phyloP scores from a whole-genome alignment of 2,113 vertebrate species.

The Laticauda colubrina region DNA sequence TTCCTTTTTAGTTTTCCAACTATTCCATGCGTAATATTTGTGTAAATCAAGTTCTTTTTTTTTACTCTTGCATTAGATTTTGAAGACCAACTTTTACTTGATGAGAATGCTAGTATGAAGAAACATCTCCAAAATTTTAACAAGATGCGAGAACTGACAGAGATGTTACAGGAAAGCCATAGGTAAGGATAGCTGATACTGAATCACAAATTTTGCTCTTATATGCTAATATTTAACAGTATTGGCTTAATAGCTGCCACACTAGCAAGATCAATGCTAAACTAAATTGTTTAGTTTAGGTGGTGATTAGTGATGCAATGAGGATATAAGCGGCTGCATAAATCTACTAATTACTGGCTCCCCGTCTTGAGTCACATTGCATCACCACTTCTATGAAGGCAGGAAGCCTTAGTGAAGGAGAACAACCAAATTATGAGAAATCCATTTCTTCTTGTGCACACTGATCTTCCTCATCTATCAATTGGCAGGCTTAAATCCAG shows the following conservation, averaged over 20 bases:
- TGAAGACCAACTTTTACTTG: conserved; percentile 65
- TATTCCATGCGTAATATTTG: background rate
- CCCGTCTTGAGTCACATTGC: too few species aligned
- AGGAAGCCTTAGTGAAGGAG: too few species aligned
- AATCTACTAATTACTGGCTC: too few species aligned
- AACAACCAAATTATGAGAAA: too few species aligned
- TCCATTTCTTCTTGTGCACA: too few species aligned
- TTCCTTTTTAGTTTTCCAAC: background rate
- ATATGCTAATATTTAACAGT: background rate
- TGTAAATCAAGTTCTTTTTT: background rate
- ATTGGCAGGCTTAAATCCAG: too few species aligned
- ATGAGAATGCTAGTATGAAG: conserved; percentile 66
- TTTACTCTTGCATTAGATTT: conserved; percentile 43
- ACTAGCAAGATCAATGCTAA: too few species aligned
- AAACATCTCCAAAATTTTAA: conserved; percentile 66
- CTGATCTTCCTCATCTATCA: too few species aligned
- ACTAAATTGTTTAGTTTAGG: too few species aligned
- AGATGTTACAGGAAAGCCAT: conserved; percentile 76
- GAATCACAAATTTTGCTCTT: background rate
- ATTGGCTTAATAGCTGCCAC: background rate
- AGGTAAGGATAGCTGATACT: conserved; percentile 51
- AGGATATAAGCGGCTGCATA: too few species aligned
- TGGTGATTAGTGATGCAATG: too few species aligned
- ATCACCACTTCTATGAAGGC: too few species aligned
- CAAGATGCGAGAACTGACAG: conserved; percentile 65